phyloP scores from a whole-genome alignment of 2,797 vertebrate genomes.

The Pangasius macronema region DNA sequence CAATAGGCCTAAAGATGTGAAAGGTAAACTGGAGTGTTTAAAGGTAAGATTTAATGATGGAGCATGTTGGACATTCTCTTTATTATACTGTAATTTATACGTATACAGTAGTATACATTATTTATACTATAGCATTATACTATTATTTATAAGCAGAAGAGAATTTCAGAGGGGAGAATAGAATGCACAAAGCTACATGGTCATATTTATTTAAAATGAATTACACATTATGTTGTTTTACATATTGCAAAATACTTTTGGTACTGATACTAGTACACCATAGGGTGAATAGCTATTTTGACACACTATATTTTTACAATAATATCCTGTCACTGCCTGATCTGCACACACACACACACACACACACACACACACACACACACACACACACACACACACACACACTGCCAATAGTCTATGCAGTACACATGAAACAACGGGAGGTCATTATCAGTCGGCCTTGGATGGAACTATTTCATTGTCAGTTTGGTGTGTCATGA shows the following conservation, averaged over 20 bases:
- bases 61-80: not conserved
- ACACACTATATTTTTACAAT: not conserved
- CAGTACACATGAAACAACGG: not conserved
- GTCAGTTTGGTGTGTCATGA: slow-evolving; percentile 17
- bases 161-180: not conserved
- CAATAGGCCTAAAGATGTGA: not conserved
- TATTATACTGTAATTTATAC: not conserved
- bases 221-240: not conserved
- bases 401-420: not conserved
- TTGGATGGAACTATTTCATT: not conserved
- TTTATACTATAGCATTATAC: not conserved
- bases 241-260: not conserved
- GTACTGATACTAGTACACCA: not conserved
- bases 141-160: not conserved
- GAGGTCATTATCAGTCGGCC: not conserved
- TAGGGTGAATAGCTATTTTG: not conserved
- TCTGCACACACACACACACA: not conserved
- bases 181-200: not conserved
- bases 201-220: not conserved
- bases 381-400: no score
- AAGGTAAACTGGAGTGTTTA: not conserved
- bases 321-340: not conserved
- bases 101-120: not conserved
- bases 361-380: not conserved
- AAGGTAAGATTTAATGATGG: not conserved